A percentile compares a stretch with the other conserved stretches of the same genome.
phyloP scores from a whole-genome alignment of 2,113 vertebrate species.

The Callocephalon fimbriatum region DNA sequence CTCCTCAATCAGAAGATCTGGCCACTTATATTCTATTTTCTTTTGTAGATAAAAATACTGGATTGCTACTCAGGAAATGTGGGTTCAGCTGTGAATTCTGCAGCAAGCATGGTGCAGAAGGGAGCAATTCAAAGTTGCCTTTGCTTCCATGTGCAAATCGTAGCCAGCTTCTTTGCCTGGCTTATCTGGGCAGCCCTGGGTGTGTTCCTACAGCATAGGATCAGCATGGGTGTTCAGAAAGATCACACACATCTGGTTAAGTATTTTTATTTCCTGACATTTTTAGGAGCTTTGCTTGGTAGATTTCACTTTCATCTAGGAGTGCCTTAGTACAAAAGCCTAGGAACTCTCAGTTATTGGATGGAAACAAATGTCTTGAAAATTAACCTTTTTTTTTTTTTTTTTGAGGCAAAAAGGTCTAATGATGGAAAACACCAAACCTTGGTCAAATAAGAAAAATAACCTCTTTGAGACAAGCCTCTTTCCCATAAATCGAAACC shows the following conservation, averaged over 20 bases:
- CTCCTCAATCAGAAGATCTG: not conserved
- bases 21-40: not conserved
- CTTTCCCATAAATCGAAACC: conserved; percentile 70
- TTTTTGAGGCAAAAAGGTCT: not conserved
- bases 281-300: not conserved
- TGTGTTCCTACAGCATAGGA: not conserved
- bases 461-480: conserved; percentile 70
- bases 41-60: not conserved
- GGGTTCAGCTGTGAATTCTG: not conserved
- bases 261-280: not conserved
- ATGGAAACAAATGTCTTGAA: conserved; percentile 1
- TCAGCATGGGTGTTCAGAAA: not conserved
- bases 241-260: not conserved
- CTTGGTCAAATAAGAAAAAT: conserved; percentile 71
- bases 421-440: conserved; percentile 64
- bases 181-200: not conserved
- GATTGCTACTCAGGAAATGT: not conserved
- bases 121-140: not conserved
- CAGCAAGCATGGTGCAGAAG: not conserved
- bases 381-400: not conserved
- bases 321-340: not conserved
- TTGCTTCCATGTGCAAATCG: not conserved
- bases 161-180: not conserved
- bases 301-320: not conserved
- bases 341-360: conserved; percentile 8